Conservation (phyloP, 2,797 vertebrate genomes). For the Sebastolobus alascanus region DNA sequence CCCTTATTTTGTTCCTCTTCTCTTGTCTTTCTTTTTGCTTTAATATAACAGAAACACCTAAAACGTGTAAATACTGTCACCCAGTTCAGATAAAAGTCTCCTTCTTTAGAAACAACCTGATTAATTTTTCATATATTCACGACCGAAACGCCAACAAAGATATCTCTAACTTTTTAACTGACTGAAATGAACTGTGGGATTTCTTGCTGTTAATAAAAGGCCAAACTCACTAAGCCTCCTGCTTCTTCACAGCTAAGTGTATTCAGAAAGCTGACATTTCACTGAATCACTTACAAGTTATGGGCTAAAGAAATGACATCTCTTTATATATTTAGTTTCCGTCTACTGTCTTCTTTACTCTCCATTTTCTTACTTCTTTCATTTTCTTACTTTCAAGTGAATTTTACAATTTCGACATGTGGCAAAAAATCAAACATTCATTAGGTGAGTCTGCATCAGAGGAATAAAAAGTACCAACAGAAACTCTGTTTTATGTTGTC, state of each 20-base stretch:
- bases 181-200: constrained; percentile 5
- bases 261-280: constrained; percentile 51
- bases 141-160: constrained; percentile 9
- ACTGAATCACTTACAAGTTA: constrained; percentile 5
- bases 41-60: neutral
- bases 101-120: neutral
- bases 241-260: constrained; percentile 8
- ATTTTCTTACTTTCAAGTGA: neutral
- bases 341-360: no score
- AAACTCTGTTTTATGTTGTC: no score
- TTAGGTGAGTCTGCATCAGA: neutral
- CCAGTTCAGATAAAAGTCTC: neutral
- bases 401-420: no score
- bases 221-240: constrained; percentile 14
- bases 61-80: neutral
- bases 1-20: neutral
- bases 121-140: constrained; percentile 1
- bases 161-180: neutral
- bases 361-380: neutral
- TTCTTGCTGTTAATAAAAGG: constrained; percentile 32
- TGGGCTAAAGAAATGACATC: constrained; percentile 1
- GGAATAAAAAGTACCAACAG: neutral
- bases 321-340: neutral
- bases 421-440: no score
- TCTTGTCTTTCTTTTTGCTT: neutral